Evolutionary conservation across 2,888 invertebrate genomes (phyloP).

Genomic region (Drosophila longiperda): DNA sequence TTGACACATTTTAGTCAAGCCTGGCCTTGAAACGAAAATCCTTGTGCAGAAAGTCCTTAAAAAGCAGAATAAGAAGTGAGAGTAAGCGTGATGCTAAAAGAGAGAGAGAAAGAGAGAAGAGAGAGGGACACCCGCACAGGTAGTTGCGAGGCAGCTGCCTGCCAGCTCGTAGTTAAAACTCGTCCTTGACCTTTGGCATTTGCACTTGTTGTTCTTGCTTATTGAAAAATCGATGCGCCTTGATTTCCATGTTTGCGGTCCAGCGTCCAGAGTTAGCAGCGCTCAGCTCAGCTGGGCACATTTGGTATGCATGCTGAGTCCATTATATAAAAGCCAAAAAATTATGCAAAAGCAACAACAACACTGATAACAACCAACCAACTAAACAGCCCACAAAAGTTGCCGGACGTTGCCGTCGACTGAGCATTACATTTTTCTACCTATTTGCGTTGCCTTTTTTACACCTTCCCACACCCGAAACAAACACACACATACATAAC

Average conservation of each 20-base stretch:
- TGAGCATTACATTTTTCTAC: slow-evolving; percentile 77
- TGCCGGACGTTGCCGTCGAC: slow-evolving; percentile 65
- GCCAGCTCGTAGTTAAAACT: slow-evolving; percentile 14
- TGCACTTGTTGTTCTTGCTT: slow-evolving; percentile 67
- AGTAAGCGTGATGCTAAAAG: background rate
- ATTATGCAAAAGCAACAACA: slow-evolving; percentile 60
- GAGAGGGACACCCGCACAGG: slow-evolving; percentile 55
- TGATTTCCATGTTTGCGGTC: background rate
- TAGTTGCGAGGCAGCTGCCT: slow-evolving; percentile 42
- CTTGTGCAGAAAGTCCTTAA: slow-evolving; percentile 50
- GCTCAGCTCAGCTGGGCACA: slow-evolving; percentile 27
- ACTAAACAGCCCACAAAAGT: slow-evolving; percentile 16
- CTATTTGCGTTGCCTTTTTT: slow-evolving; percentile 64
- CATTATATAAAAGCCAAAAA: slow-evolving; percentile 57
- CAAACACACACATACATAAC: slow-evolving; percentile 35
- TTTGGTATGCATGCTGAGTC: slow-evolving; percentile 62
- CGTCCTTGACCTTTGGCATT: slow-evolving; percentile 75
- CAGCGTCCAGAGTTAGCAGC: slow-evolving; percentile 24
- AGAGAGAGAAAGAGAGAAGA: slow-evolving; percentile 9
- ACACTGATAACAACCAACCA: background rate
- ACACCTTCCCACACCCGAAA: slow-evolving; percentile 70
- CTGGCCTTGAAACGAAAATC: slow-evolving; percentile 70
- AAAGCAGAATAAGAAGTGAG: slow-evolving; percentile 7
- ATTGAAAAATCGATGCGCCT: slow-evolving; percentile 65
- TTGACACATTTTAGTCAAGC: slow-evolving; percentile 43